Evolutionary conservation across 53 echinoderm and acorn worm genomes (phyloP), one percentile per base, ranked within the genome.

Genomic region (Antedon mediterranea): DNA sequence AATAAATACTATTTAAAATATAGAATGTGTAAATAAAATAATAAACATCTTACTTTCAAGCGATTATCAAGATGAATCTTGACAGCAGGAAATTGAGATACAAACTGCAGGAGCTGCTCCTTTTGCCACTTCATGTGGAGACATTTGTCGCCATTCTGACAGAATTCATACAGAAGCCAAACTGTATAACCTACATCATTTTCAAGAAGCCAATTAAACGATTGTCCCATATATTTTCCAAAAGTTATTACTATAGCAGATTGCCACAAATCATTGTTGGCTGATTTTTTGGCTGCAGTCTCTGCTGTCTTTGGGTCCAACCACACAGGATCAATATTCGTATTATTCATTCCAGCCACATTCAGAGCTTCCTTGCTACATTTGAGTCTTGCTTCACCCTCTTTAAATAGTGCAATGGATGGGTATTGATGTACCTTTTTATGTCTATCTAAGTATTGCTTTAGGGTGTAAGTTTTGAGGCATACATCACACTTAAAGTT

Each of bases 181-280:
- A 81, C 74, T 0, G 31, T 32, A 43, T 4, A 37, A 23, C 85
- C 85, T 34, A 85, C 85, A n/a, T 77, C 85, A 43, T 85, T 81
- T 37, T 4, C 37, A 32, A 85, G 32, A 0, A 85, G 85, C 85
- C 85, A 85, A 0, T 85, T 41, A 71, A 43, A 85, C 0, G 73
- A 77, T 20, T 57, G 41, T 0, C 85, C 85, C 0, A 0, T 18
- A 70, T 77, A 85, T 20, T 81, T 30, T 7, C 79, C 75, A 4
- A 33, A 85, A 0, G 76, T 71, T 0, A 84, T 0, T 4, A 74
- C 30, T 26, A 84, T 26, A 4, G 43, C 28, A 0, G 74, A 42
- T n/a, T n/a, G n/a, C n/a, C n/a, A n/a, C n/a, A n/a, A 14, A 34
- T 29, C 79, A 78, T 78, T 29, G 84, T 29, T 14, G 79, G 75